These are phyloP conservation scores for Morone saxatilis DNA, from an alignment of 2,113 vertebrate species.

Conservation along the genomic window DNA sequence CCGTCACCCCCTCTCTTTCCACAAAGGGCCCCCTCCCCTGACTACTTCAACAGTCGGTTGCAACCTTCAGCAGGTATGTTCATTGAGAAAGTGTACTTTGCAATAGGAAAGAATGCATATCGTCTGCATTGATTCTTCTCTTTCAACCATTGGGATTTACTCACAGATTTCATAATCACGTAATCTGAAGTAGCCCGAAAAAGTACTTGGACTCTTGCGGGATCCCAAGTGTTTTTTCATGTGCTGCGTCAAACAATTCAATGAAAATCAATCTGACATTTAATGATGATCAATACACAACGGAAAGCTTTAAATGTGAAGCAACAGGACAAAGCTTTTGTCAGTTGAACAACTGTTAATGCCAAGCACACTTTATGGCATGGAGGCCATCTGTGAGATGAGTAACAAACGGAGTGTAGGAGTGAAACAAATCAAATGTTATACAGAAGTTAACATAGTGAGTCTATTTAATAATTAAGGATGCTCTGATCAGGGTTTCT, in stretches of 20 bases:
- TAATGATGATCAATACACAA: background rate
- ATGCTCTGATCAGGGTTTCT: too few species aligned
- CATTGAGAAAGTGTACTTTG: background rate
- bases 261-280: background rate
- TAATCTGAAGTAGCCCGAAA: background rate
- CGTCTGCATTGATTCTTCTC: background rate
- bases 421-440: too few species aligned
- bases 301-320: background rate
- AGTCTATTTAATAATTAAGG: too few species aligned
- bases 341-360: background rate
- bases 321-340: background rate
- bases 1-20: conserved; percentile 92
- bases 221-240: background rate
- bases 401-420: too few species aligned
- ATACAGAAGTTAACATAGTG: too few species aligned
- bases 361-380: background rate
- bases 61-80: conserved; percentile 88
- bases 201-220: background rate
- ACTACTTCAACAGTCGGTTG: conserved; percentile 90
- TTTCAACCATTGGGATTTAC: background rate
- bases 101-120: background rate
- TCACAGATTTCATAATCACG: background rate
- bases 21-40: conserved; percentile 89
- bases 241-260: background rate
- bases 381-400: background rate